These are phyloP conservation scores for Epistrophella euchroma DNA, from an alignment of 2,888 invertebrate genomes.

Conservation along the genomic window DNA sequence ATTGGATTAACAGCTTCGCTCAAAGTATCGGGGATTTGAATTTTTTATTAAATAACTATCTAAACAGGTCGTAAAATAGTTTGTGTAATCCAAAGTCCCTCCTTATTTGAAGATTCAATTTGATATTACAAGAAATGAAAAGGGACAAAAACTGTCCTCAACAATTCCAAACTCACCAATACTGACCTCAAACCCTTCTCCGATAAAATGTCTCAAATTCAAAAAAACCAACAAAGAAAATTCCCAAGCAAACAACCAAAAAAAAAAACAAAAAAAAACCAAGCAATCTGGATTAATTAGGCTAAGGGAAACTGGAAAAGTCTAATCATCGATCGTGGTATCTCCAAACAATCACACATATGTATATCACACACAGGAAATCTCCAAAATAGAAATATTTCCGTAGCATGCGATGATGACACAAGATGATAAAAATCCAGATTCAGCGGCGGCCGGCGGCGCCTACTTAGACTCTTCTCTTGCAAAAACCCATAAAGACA, in stretches of 20 bases:
- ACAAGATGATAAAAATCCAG: constrained; percentile 26
- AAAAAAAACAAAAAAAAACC: constrained; percentile 13
- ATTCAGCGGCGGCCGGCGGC: constrained; percentile 29
- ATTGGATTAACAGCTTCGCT: not conserved
- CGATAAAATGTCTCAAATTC: not conserved
- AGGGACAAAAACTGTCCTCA: not conserved
- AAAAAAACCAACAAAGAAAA: not conserved
- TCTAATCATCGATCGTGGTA: constrained; percentile 71
- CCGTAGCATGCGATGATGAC: constrained; percentile 20
- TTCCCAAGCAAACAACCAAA: not conserved
- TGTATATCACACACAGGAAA: constrained; percentile 60
- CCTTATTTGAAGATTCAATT: not conserved
- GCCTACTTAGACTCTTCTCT: constrained; percentile 24
- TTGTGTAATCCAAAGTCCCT: not conserved
- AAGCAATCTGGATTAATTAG: constrained; percentile 53
- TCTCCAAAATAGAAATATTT: constrained; percentile 46
- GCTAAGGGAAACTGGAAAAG: constrained; percentile 43
- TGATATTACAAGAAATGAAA: not conserved
- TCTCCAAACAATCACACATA: constrained; percentile 64
- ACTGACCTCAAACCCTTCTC: not conserved
- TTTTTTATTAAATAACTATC: no score
- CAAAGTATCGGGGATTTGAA: not conserved
- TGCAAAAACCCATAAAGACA: constrained; percentile 57
- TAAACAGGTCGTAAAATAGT: not conserved
- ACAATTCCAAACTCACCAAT: not conserved